Percentiles rank a stretch among this genome's conserved stretches.
Conservation (phyloP, 2,113 vertebrate species). For the Choloepus hoffmanni region DNA sequence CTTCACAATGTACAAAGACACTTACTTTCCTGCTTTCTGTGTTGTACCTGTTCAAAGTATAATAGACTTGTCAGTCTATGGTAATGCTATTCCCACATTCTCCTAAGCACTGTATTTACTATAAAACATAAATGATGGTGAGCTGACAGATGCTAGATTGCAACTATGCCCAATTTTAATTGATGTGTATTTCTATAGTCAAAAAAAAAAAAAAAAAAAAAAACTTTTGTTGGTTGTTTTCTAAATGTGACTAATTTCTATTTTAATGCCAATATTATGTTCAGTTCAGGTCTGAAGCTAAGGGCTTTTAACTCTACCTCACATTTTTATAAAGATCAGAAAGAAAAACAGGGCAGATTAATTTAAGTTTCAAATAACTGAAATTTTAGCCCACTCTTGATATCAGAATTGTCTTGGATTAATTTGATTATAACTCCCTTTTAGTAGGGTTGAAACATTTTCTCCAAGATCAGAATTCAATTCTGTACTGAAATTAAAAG, state of each 20-base stretch:
- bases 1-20: conserved; percentile 61
- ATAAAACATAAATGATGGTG: conserved; percentile 30
- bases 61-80: conserved; percentile 73
- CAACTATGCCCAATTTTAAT: conserved; percentile 52
- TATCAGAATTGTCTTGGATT: conserved; percentile 47
- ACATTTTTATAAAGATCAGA: conserved; percentile 57
- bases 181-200: conserved; percentile 61
- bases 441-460: conserved; percentile 50
- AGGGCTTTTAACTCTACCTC: conserved; percentile 62
- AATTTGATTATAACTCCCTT: conserved; percentile 47
- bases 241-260: conserved; percentile 52
- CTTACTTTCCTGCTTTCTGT: conserved; percentile 42
- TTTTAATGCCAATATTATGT: conserved; percentile 60
- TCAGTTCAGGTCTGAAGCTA: not conserved
- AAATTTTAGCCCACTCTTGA: conserved; percentile 64
- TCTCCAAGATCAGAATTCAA: conserved; percentile 50
- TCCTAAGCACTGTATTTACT: conserved; percentile 57
- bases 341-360: not conserved
- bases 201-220: conserved; percentile 39
- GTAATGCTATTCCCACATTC: conserved; percentile 73
- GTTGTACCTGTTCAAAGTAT: conserved; percentile 43
- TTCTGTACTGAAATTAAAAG: conserved; percentile 43
- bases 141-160: conserved; percentile 55
- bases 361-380: conserved; percentile 61
- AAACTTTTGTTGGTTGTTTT: conserved; percentile 45